Evolutionary conservation across 2,888 invertebrate genomes (phyloP).

Genomic region (Meliscaeva auricollis): DNA sequence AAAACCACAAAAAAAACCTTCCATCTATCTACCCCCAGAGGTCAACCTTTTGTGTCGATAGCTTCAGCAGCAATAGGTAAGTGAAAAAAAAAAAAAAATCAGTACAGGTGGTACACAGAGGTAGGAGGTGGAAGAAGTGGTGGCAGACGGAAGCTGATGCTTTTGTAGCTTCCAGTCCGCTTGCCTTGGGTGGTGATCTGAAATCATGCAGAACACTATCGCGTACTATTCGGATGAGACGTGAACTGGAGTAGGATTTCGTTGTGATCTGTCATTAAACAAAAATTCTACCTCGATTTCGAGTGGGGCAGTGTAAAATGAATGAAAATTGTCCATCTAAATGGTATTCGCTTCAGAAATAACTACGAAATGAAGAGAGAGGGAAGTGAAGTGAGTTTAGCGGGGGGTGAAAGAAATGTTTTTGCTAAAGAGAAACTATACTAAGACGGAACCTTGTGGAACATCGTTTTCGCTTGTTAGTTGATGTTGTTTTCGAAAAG

Average conservation of each 20-base stretch:
- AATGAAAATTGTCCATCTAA: slow-evolving; percentile 42
- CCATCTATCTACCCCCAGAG: slow-evolving; percentile 56
- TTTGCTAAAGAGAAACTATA: slow-evolving; percentile 13
- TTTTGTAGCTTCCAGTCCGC: slow-evolving; percentile 49
- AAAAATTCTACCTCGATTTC: slow-evolving; percentile 25
- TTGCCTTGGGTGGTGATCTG: slow-evolving; percentile 71
- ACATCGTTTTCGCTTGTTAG: slow-evolving; percentile 55
- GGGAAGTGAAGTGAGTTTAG: too few relatives aligned
- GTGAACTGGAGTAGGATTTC: slow-evolving; percentile 70
- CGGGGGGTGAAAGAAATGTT: too few relatives aligned
- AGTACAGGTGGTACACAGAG: slow-evolving; percentile 15
- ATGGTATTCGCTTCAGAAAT: not conserved
- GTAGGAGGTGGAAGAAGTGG: slow-evolving; percentile 13
- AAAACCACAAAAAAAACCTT: slow-evolving; percentile 13
- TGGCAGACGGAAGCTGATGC: slow-evolving; percentile 59
- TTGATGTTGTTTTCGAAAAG: slow-evolving; percentile 49
- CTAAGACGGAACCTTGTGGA: slow-evolving; percentile 54
- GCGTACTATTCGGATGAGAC: slow-evolving; percentile 63
- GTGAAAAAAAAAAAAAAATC: not conserved
- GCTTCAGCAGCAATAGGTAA: slow-evolving; percentile 2
- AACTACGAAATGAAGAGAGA: not conserved
- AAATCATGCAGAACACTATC: slow-evolving; percentile 75
- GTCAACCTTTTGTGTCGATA: slow-evolving; percentile 67
- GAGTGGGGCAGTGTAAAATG: slow-evolving; percentile 42
- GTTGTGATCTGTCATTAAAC: slow-evolving; percentile 72